Evolutionary conservation across 2,113 vertebrate genomes (phyloP).

Genomic region (Brachirus orientalis): DNA sequence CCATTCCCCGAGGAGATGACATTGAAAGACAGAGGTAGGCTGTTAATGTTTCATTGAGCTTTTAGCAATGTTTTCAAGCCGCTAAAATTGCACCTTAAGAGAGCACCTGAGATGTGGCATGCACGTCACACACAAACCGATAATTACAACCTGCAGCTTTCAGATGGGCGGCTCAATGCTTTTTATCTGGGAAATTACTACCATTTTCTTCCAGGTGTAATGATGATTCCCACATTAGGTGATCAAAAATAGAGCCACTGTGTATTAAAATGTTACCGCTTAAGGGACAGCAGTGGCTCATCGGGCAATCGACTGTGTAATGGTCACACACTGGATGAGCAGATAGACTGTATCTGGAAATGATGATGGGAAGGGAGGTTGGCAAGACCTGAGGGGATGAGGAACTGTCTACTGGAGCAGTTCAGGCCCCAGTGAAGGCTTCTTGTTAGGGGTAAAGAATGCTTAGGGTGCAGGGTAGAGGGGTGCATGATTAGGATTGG

Average conservation of each 20-base stretch:
- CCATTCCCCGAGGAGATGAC: conserved; percentile 60
- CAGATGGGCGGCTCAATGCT: conserved; percentile 11
- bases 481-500: background rate
- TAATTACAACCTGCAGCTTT: conserved; percentile 44
- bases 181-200: conserved; percentile 24
- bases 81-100: conserved; percentile 41
- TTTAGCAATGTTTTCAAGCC: conserved; percentile 58
- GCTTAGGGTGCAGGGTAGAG: background rate
- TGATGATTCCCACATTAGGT: conserved; percentile 34
- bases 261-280: conserved; percentile 35
- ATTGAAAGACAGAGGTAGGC: conserved; percentile 54
- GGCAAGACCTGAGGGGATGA: conserved; percentile 22
- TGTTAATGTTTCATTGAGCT: conserved; percentile 66
- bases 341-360: no score
- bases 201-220: conserved; percentile 29
- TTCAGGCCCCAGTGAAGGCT: conserved; percentile 33
- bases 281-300: conserved; percentile 29
- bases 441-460: conserved; percentile 34
- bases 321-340: conserved; percentile 6
- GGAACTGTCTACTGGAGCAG: conserved; percentile 11
- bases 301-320: conserved; percentile 42
- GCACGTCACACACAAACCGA: conserved; percentile 40
- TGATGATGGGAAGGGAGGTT: conserved; percentile 1
- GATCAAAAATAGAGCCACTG: conserved; percentile 45
- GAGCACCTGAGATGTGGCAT: conserved; percentile 18